These are phyloP conservation scores for Tetranychus urticae DNA, from an alignment of 1,140 invertebrate species.

Conservation along the genomic window DNA sequence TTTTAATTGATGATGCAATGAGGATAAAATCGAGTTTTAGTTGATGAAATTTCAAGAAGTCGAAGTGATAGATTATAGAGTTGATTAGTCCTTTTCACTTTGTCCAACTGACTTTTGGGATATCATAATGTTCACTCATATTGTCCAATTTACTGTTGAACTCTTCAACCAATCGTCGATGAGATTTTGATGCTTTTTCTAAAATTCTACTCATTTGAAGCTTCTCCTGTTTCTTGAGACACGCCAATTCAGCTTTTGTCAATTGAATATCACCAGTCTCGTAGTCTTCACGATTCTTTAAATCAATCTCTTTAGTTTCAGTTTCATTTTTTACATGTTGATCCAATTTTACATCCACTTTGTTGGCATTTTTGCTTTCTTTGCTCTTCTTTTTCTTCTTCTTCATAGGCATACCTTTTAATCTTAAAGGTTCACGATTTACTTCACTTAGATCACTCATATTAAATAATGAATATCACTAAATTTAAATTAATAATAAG, in stretches of 20 bases:
- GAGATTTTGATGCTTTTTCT: constrained; percentile 74
- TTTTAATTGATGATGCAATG: no score
- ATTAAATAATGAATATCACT: not conserved
- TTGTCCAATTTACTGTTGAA: constrained; percentile 82
- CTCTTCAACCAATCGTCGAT: constrained; percentile 83
- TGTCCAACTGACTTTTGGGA: constrained; percentile 94
- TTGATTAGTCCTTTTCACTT: constrained; percentile 31
- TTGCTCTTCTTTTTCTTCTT: constrained; percentile 36
- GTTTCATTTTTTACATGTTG: not conserved
- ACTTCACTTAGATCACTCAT: not conserved
- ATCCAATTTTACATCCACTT: not conserved
- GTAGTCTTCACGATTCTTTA: constrained; percentile 21
- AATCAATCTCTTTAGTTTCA: not conserved
- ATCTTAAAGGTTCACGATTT: not conserved
- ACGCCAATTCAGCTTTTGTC: constrained; percentile 70
- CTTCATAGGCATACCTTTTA: constrained; percentile 15
- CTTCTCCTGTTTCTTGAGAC: constrained; percentile 35
- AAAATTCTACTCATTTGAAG: constrained; percentile 49
- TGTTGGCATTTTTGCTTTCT: constrained; percentile 25
- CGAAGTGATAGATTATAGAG: no score
- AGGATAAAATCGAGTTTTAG: no score
- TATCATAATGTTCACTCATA: constrained; percentile 88
- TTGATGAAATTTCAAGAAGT: no score
- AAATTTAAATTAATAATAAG: no score
- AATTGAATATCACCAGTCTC: constrained; percentile 26